Conservation (phyloP, 1,140 invertebrate genomes). For the Drosophila tani region DNA sequence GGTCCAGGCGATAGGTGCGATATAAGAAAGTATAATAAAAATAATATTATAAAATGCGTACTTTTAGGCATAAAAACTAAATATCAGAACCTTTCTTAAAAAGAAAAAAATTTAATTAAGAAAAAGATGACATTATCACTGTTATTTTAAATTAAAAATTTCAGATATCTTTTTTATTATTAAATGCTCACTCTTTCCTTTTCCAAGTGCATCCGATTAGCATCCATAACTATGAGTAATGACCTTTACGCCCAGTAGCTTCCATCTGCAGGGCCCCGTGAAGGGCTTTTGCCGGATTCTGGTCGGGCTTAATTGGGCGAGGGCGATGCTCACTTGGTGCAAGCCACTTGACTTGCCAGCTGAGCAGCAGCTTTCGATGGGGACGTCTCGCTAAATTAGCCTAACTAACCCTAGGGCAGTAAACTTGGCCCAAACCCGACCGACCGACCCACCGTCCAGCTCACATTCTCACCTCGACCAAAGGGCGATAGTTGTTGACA, state of each 20-base stretch:
- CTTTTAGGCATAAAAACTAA: background rate
- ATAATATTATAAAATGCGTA: background rate
- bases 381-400: slow-evolving; percentile 52
- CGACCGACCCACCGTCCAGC: background rate
- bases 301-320: slow-evolving; percentile 64
- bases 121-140: no score
- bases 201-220: slow-evolving; percentile 41
- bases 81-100: background rate
- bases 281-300: slow-evolving; percentile 39
- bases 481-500: slow-evolving; percentile 58
- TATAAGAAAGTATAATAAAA: no score
- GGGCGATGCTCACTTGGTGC: slow-evolving; percentile 30
- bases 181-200: background rate
- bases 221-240: slow-evolving; percentile 36
- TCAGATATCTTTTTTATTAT: background rate
- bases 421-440: slow-evolving; percentile 16
- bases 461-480: slow-evolving; percentile 56
- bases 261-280: slow-evolving; percentile 2
- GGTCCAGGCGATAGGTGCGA: no score
- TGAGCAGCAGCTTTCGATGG: slow-evolving; percentile 29
- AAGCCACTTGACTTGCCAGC: slow-evolving; percentile 44
- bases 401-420: slow-evolving; percentile 49
- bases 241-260: slow-evolving; percentile 13
- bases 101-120: no score
- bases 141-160: background rate